Evolutionary conservation across 64 coral and sea anemone species (phyloP), one percentile per base, ranked within the genome.

Genomic region (Acropora tenuis): DNA sequence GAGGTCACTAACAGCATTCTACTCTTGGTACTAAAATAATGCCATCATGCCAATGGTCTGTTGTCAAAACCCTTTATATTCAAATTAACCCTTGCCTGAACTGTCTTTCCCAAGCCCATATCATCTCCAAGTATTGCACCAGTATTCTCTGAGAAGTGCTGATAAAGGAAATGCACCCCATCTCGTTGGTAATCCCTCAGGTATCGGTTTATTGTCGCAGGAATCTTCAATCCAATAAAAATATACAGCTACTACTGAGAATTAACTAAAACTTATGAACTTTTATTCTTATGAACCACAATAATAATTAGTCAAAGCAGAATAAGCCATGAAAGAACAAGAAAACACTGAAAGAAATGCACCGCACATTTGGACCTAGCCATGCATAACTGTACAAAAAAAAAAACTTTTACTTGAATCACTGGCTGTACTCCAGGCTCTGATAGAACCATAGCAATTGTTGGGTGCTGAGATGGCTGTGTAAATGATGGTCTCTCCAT

Each of bases 111-210:
- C 7, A 98, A 74, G 4, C 96, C 96, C 96, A 98, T 98, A 71
- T 98, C 96, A 84, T 98, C 96, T 78, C 93, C 96, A 43, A 98
- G 81, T 42, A 98, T 98, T 8, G 93, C 96, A 43, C 96, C 96
- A 42, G 83, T 95, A 48, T 92, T 95, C 48, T 75, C 76, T 79
- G 16, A 52, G 43, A 95, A 98, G 65, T 98, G 96, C 61, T 78
- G 45, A 69, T 90, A 95, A 2, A 98, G 77, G 59, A 98, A 98
- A 16, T 40, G 47, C 13, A 98, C 90, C 4, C 96, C 96, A 3
- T 98, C 90, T 66, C 93, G 80, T 76, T 98, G 96, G 43, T 98
- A 98, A 41, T 95, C 90, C 60, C 96, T 86, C 47, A 98, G 74
- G 45, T 90, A 93, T 44, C 90, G 89, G 77, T 98, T 98, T 59